Evolutionary conservation across 2,888 invertebrate genomes (phyloP), one percentile per base, ranked within the genome.

Genomic region (Autographa gamma): DNA sequence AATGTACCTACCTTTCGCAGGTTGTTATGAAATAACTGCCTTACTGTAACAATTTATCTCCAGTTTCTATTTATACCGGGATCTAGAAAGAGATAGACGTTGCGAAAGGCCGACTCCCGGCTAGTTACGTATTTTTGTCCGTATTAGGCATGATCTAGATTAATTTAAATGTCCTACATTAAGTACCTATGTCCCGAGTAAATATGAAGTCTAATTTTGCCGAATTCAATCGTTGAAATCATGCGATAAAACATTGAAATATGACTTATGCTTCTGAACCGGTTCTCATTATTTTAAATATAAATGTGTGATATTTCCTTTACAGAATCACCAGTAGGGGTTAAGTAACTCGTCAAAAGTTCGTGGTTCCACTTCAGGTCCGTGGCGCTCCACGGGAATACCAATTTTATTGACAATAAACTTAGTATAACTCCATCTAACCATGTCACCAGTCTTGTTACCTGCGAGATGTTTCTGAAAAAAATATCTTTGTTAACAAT

Each of bases 341-440:
- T 11, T 19, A 0, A 77, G 62, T 9, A 52, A 8, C 58, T 71
- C 16, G 16, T 70, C 48, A 13, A 79, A 54, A 48, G 41, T n/a
- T 0, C 1, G 7, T 9, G 56, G 60, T 11, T 25, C 25, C 48
- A 72, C 11, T 68, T 74, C 66, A n/a, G 63, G 18, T 9, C 68
- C 77, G 16, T 56, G 9, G 54, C 77, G 69, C 3, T 70, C 34
- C 9, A 70, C 31, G 6, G 80, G 74, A 1, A 70, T 5, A 38
- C 79, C 79, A 11, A 0, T 0, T 71, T 41, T 59, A 43, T 60
- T 66, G 2, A 79, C 25, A 54, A 79, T 62, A 69, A 72, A 80
- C 71, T 80, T 80, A 32, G 78, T 71, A 32, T 67, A 80, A 32
- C 8, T 74, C 64, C 63, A 58, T 71, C 72, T 80, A 11, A 80